phyloP scores from a whole-genome alignment of 2,888 invertebrate species.

The Alloscopus bannaensis region DNA sequence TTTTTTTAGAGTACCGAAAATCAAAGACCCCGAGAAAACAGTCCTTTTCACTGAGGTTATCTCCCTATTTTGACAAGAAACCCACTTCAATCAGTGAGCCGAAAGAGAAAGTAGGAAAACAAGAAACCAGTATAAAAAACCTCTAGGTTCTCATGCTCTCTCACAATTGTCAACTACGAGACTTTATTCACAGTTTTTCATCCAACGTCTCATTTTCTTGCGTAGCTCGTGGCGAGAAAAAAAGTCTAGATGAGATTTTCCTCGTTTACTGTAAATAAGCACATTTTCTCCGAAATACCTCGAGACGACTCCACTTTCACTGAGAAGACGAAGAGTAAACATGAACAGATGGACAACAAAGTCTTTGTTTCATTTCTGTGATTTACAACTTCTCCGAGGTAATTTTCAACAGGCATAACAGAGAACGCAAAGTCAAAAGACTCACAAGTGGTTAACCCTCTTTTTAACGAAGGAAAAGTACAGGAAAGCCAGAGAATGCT shows the following conservation, averaged over 20 bases:
- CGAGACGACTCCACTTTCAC: too few species aligned
- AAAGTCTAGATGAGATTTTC: too few species aligned
- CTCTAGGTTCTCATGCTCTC: conserved; percentile 26
- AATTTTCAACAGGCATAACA: conserved; percentile 2
- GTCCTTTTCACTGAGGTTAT: background rate
- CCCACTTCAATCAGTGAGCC: conserved; percentile 58
- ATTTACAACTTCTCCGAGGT: conserved; percentile 3
- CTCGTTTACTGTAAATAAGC: too few species aligned
- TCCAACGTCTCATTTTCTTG: conserved; percentile 13
- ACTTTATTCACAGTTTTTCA: conserved; percentile 21
- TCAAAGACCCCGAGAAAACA: background rate
- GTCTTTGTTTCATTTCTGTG: conserved; percentile 49
- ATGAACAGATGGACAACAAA: conserved; percentile 49
- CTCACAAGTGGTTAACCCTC: conserved; percentile 37
- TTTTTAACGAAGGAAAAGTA: too few species aligned
- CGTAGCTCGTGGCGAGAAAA: too few species aligned
- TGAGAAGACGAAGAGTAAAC: too few species aligned
- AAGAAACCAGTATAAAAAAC: conserved; percentile 15
- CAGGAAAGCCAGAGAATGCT: conserved; percentile 19
- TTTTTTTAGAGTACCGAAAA: conserved; percentile 33
- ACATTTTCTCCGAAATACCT: too few species aligned
- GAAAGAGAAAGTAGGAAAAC: conserved; percentile 31
- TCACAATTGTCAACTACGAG: conserved; percentile 43
- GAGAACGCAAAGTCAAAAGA: conserved; percentile 12
- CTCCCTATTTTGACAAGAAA: conserved; percentile 39